A percentile compares a stretch with the other conserved stretches of the same genome.
Evolutionary conservation across 1,140 invertebrate species (phyloP).

Genomic region (Campoletis sonorensis): DNA sequence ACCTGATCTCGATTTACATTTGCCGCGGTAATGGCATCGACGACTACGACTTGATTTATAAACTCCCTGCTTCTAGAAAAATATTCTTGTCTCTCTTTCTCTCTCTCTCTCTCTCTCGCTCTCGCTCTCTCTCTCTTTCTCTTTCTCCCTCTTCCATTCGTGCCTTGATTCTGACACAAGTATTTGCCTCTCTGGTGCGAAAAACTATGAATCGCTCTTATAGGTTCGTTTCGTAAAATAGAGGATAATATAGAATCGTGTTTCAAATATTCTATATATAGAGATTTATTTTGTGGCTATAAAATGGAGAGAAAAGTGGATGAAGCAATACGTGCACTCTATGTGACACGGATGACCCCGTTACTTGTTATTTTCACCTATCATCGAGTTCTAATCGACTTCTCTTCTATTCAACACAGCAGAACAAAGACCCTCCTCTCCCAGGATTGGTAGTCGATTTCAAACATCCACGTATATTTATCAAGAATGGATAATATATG

Average conservation of each 20-base stretch:
- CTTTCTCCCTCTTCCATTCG: no score
- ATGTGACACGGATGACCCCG: slow-evolving; percentile 38
- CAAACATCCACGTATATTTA: not conserved
- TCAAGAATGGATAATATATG: not conserved
- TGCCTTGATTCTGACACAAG: not conserved
- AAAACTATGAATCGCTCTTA: slow-evolving; percentile 25
- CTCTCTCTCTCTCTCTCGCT: no score
- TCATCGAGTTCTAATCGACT: slow-evolving; percentile 41
- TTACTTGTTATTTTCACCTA: slow-evolving; percentile 45
- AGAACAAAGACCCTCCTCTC: slow-evolving; percentile 16
- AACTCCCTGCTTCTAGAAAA: slow-evolving; percentile 12
- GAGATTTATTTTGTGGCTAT: no score
- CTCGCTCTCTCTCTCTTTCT: no score
- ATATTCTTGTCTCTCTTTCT: slow-evolving; percentile 22
- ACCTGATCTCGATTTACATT: slow-evolving; percentile 50
- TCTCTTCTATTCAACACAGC: not conserved
- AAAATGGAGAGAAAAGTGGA: not conserved
- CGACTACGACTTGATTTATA: slow-evolving; percentile 50
- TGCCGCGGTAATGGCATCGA: slow-evolving; percentile 48
- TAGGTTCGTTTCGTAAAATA: no score
- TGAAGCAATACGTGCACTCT: slow-evolving; percentile 3
- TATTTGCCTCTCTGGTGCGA: not conserved
- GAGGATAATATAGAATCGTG: no score
- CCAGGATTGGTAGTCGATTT: not conserved
- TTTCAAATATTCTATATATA: no score